Conservation (phyloP, 1,140 invertebrate species). For the Drosophila subobscura region DNA sequence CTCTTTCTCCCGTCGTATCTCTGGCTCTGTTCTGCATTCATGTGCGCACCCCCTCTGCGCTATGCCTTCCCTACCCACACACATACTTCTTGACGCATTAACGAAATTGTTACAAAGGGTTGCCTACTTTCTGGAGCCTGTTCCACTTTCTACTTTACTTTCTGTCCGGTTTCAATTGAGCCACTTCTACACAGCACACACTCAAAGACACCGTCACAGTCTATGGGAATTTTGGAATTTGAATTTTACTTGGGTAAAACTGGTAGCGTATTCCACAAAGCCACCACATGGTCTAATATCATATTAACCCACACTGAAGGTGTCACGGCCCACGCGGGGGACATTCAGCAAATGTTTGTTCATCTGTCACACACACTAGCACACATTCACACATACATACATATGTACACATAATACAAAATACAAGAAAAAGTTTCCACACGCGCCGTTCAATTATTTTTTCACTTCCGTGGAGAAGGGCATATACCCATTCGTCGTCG, state of each 20-base stretch:
- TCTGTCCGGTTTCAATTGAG: neutral
- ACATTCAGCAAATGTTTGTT: constrained; percentile 3
- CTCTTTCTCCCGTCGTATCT: neutral
- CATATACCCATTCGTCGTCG: constrained; percentile 10
- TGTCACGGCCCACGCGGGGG: neutral
- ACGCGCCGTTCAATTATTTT: constrained; percentile 17
- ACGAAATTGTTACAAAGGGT: constrained; percentile 7
- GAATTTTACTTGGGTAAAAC: constrained; percentile 3
- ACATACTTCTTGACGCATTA: neutral
- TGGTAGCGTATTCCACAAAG: neutral
- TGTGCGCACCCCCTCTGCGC: neutral
- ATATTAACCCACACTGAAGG: too few species aligned
- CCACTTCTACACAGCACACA: neutral
- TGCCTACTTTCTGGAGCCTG: constrained; percentile 28
- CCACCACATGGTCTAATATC: constrained; percentile 12
- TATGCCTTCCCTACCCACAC: neutral
- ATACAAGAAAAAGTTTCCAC: neutral
- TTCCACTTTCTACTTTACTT: constrained; percentile 2
- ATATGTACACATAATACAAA: neutral
- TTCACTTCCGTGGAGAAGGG: constrained; percentile 32
- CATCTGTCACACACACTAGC: too few species aligned
- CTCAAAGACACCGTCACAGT: neutral
- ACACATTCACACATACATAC: constrained; percentile 9
- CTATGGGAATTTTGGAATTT: constrained; percentile 2
- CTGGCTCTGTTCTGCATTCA: neutral